Evolutionary conservation across 2,888 invertebrate species (phyloP), one percentile per base, ranked within the genome.

Genomic region (Chorisops tibialis): DNA sequence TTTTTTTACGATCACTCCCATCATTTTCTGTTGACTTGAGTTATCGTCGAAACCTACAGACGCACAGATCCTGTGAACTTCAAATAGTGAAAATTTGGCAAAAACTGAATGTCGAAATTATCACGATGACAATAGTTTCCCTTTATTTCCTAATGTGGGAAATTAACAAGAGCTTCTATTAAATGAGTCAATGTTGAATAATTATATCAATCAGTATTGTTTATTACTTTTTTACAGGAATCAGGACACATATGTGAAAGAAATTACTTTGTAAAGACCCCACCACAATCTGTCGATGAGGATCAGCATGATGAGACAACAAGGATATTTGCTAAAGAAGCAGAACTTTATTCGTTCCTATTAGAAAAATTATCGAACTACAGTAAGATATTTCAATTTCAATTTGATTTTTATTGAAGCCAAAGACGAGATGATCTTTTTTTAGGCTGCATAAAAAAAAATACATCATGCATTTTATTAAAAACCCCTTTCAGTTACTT

Each of bases 251-350:
- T 6, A 1, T 11, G 18, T n/a, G n/a, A 21, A 3, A 48, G n/a
- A 1, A 18, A 16, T 16, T 59, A 48, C 18, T 59, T 59, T 45
- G 14, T 59, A 6, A 59, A 59, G 21, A 19, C 38, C 18, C 59
- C 48, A 14, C 12, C 48, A 19, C 30, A 22, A 22, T 11, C 18
- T 7, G 12, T 12, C 4, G 22, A 48, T 4, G n/a, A n/a, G n/a
- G 9, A 19, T 4, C 6, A 47, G 21, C 7, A 56, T 5, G 47
- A 59, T 37, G 48, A 47, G 7, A 37, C 37, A 3, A 48, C 1
- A 5, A 35, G 18, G 19, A 48, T 59, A 30, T 59, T 59, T n/a
- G 22, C 38, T 6, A 59, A 59, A 21, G 59, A 59, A 59, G 59
- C 48, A 21, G n/a, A 18, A 4, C 12, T 59, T 3, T 59, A 59